Base-by-base conservation (phyloP, 2,888 invertebrate genomes). In the Cantharis flavilabris region DNA sequence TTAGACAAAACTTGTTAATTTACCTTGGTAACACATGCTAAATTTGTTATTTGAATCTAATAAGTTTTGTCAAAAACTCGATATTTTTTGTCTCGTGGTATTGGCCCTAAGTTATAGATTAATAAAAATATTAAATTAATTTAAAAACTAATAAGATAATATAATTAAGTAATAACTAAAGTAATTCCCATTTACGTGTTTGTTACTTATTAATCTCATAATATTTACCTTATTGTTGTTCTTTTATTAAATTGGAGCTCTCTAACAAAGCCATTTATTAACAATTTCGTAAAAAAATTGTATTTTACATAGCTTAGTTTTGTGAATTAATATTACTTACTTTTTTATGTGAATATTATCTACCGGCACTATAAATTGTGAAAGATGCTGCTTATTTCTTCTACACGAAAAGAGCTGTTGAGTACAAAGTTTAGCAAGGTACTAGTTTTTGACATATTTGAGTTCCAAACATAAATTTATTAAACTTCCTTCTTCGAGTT, bases 401-500 rank as follows among this genome's bases (percentile, higher is more conserved):
- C 18, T 71, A 71, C 71, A 75, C 33, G 23, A 16, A 69, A 64
- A 71, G 28, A 67, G 49, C 28, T 65, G 63, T 70, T 65, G 71
- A 73, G 73, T 69, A 65, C 23, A 18, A 69, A 67, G 71, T 74
- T 72, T 11, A 76, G 73, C 62, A 70, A 70, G 28, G 65, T 26
- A 69, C 73, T 62, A 74, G 77, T 72, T 77, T 69, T 28, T 69
- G 75, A 75, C 77, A 75, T 78, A 78, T 78, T 78, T 75, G 72
- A 75, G 72, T 78, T 75, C 65, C 26, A 78, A 71, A 75, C 63
- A 33, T 70, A 67, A 78, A 78, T 75, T 78, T 78, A 78, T 78
- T 70, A 70, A 33, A n/a, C 28, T 69, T 49, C 72, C 74, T 75
- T 62, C 70, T 75, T 72, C 70, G 72, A 78, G 65, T 78, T 78